Evolutionary conservation across 35 echinoderm and acorn worm species (phyloP).

Genomic region (Heliocidaris erythrogramma): DNA sequence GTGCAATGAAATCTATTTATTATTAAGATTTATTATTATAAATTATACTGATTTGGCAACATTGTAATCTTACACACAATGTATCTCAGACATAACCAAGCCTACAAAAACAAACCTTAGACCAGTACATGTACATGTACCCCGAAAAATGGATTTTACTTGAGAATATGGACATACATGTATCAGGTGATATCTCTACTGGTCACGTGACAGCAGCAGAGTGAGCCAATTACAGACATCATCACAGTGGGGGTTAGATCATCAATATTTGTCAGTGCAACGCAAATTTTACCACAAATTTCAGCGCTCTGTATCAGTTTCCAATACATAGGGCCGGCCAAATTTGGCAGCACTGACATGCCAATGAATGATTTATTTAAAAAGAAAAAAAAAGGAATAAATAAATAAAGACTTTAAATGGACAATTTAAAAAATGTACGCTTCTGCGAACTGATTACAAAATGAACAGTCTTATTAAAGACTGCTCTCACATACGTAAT

Average conservation of each 20-base stretch:
- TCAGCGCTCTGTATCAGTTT: neutral
- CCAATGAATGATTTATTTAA: neutral
- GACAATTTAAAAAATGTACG: neutral
- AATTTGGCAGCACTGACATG: neutral
- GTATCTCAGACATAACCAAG: neutral
- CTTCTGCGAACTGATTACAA: neutral
- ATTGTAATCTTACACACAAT: too few relatives aligned
- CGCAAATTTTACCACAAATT: slow-evolving; percentile 29
- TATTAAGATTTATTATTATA: too few relatives aligned
- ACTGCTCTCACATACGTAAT: neutral
- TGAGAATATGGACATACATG: neutral
- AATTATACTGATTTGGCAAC: too few relatives aligned
- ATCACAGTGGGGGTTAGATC: slow-evolving; percentile 49
- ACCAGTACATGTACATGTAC: neutral
- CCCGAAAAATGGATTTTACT: neutral
- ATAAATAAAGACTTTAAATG: neutral
- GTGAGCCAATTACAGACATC: slow-evolving; percentile 48
- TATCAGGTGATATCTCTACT: neutral
- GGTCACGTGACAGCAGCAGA: neutral
- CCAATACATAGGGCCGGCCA: neutral
- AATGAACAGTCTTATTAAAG: neutral
- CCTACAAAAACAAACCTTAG: neutral
- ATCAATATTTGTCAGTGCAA: slow-evolving; percentile 24
- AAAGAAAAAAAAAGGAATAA: neutral
- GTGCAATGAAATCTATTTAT: too few relatives aligned